A percentile compares a stretch with the other conserved stretches of the same genome.
phyloP scores from a whole-genome alignment of 2,113 vertebrate species.

The Phrynosoma platyrhinos region DNA sequence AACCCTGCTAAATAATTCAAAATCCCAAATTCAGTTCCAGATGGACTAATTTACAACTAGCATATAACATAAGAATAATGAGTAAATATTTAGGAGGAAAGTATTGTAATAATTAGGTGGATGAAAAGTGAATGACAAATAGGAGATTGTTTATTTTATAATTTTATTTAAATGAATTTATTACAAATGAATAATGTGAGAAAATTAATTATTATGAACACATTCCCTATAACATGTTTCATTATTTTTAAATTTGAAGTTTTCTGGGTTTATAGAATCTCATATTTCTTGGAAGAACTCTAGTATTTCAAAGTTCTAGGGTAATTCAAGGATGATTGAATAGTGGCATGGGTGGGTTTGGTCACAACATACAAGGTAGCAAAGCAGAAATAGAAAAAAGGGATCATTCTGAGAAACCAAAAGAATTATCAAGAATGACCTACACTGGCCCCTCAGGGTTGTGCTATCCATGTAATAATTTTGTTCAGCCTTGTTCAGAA shows the following conservation, averaged over 20 bases:
- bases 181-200: background rate
- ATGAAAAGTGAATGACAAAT: background rate
- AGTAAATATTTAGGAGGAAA: background rate
- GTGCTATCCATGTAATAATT: too few species aligned
- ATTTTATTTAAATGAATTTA: background rate
- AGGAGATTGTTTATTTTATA: background rate
- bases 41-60: background rate
- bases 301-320: too few species aligned
- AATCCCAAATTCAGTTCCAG: background rate
- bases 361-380: too few species aligned
- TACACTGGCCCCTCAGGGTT: too few species aligned
- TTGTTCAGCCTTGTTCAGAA: too few species aligned
- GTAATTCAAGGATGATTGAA: background rate
- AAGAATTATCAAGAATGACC: too few species aligned
- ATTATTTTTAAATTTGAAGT: background rate
- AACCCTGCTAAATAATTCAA: background rate
- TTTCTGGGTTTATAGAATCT: background rate
- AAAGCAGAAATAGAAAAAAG: too few species aligned
- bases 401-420: too few species aligned
- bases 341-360: background rate
- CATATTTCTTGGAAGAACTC: too few species aligned
- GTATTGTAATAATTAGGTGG: background rate
- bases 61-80: background rate
- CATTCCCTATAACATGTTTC: background rate
- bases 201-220: background rate